Evolutionary conservation across 2,113 vertebrate genomes (phyloP), one percentile per base, ranked within the genome.

Genomic region (Hippocampus comes): DNA sequence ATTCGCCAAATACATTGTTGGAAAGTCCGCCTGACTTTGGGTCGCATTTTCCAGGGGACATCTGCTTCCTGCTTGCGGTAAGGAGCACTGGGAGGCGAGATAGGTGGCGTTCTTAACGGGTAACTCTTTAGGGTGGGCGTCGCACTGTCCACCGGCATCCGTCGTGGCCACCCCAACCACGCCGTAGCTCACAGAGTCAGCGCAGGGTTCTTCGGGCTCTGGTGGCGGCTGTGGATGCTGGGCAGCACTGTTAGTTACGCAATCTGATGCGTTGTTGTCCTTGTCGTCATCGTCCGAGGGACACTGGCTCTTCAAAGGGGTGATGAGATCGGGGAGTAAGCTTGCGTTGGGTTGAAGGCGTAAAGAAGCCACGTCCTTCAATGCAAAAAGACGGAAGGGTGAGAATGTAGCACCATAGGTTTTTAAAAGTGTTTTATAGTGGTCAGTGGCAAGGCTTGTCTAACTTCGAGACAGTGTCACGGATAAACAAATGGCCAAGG

Each of bases 141-240:
- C 63, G 18, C 27, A 5, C 63, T 8, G 10, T 64, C 3, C 21
- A 3, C 9, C 53, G 21, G 2, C 41, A 12, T 68, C 30, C 18
- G 8, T 38, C 14, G 65, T 21, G 27, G 53, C 61, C 1, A 4
- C 0, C 5, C 2, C 34, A 3, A 87, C 20, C 69, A 23, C 67
- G n/a, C 73, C 78, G 9, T 91, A 91, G 38, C 82, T 74, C 0
- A 74, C 43, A 0, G 1, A 17, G 49, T 82, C 34, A 21, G 78
- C 74, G 34, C 10, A 20, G 46, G 18, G 30, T 56, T 73, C 77
- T 2, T 66, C 71, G 0, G 18, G 30, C 14, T 51, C 42, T 17
- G 15, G 30, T 0, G 48, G 61, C 15, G 2, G 5, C 14, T 23
- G 43, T 0, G 23, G 6, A 11, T 51, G 21, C 60, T 84, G 82